These are phyloP conservation scores for Chaitophorus viminalis DNA, from an alignment of 2,888 invertebrate genomes.

Conservation along the genomic window DNA sequence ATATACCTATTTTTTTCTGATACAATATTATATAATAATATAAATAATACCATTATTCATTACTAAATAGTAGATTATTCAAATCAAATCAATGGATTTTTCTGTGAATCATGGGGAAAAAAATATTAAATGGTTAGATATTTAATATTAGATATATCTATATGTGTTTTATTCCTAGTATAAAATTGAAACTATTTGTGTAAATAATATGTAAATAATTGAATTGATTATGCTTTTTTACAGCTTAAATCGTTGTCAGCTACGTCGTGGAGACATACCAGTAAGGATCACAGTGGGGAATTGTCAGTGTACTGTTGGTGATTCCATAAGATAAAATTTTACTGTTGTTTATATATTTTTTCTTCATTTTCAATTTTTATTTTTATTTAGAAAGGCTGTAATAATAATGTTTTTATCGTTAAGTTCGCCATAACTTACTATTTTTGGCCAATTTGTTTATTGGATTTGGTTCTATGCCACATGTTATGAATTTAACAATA, in stretches of 20 bases:
- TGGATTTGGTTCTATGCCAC: conserved; percentile 33
- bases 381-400: conserved; percentile 63
- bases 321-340: conserved; percentile 65
- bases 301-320: conserved; percentile 85
- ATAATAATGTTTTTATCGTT: conserved; percentile 45
- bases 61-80: background rate
- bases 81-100: background rate
- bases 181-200: background rate
- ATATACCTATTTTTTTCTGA: no score
- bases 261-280: conserved; percentile 79
- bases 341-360: conserved; percentile 55
- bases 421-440: conserved; percentile 56
- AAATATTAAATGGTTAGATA: background rate
- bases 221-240: conserved; percentile 65
- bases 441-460: conserved; percentile 57
- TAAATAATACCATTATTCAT: background rate
- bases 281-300: conserved; percentile 76
- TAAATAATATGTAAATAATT: background rate
- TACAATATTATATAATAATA: no score
- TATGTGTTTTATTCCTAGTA: background rate
- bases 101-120: background rate
- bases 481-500: conserved; percentile 18
- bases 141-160: background rate
- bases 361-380: conserved; percentile 62
- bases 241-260: conserved; percentile 82